Conservation (phyloP, 2,113 vertebrate species). For the Phylloscopus trochilus region DNA sequence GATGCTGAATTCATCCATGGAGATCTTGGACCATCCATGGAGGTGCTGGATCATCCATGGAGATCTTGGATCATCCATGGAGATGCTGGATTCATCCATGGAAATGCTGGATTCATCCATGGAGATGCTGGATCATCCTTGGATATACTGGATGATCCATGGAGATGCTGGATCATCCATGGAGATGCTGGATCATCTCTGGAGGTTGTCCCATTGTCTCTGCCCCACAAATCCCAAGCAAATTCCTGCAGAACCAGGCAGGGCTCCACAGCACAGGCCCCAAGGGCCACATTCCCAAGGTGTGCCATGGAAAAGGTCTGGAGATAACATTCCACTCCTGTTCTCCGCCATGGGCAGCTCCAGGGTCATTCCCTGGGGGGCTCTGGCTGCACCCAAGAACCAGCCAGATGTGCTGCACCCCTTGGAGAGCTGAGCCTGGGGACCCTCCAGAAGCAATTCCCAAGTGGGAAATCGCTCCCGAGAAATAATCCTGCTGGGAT, state of each 20-base stretch:
- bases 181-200: background rate
- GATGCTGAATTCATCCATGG: rapidly evolving
- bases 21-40: rapidly evolving
- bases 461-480: background rate
- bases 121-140: rapidly evolving
- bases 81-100: background rate
- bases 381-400: background rate
- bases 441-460: background rate
- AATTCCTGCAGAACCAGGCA: background rate
- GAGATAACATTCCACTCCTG: background rate
- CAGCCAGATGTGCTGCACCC: background rate
- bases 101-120: background rate
- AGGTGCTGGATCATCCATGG: background rate
- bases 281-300: rapidly evolving
- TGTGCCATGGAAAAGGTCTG: background rate
- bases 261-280: background rate
- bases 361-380: background rate
- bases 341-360: background rate
- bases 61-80: background rate
- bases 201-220: background rate
- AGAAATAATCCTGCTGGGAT: background rate
- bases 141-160: rapidly evolving
- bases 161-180: background rate
- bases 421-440: background rate
- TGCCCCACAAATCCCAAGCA: background rate